Evolutionary conservation across 2,113 vertebrate genomes (phyloP).

Genomic region (Microtus ochrogaster): DNA sequence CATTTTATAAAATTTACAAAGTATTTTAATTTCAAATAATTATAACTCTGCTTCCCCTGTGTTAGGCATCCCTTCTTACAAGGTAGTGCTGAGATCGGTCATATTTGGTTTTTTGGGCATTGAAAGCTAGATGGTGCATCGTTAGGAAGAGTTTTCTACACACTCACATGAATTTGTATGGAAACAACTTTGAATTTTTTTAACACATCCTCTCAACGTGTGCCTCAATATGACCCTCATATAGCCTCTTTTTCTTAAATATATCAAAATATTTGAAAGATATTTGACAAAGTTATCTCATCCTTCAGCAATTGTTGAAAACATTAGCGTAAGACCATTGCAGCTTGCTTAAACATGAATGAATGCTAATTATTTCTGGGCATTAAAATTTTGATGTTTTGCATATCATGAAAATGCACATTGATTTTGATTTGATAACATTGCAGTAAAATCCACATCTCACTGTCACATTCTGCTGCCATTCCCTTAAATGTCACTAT

Average conservation of each 20-base stretch:
- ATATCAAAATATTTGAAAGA: slow-evolving; percentile 13
- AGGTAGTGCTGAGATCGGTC: accelerated
- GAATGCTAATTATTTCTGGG: neutral
- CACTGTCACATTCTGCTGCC: neutral
- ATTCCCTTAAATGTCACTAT: neutral
- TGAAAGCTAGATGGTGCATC: neutral
- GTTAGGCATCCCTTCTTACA: neutral
- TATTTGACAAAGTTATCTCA: neutral
- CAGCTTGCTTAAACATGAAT: neutral
- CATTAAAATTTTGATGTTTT: neutral
- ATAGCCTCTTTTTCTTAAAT: neutral
- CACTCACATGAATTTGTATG: neutral
- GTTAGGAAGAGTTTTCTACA: neutral
- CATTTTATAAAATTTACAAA: slow-evolving; percentile 24
- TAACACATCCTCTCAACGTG: neutral
- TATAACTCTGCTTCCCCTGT: neutral
- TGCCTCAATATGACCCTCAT: neutral
- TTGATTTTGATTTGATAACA: neutral
- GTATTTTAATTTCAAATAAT: neutral
- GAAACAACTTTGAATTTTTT: neutral
- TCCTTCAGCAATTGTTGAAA: neutral
- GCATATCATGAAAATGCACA: neutral
- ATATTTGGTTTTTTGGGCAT: neutral
- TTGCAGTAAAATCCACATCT: neutral
- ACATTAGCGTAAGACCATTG: neutral